phyloP scores from a whole-genome alignment of 2,888 invertebrate species.

The Pycnomerus fuliginosus region DNA sequence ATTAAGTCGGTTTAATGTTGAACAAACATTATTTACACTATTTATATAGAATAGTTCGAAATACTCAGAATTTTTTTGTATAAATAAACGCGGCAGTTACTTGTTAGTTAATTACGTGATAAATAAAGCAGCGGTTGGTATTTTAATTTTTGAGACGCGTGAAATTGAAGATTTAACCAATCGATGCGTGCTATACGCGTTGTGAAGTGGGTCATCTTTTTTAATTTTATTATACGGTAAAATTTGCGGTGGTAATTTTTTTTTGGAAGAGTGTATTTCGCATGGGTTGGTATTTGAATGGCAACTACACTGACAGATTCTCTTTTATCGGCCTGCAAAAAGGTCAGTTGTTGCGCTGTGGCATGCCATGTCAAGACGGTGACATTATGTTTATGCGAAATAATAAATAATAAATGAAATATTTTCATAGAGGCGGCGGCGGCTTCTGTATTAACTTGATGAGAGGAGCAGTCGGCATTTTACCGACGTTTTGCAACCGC shows the following conservation, averaged over 20 bases:
- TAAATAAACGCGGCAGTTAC: too few relatives aligned
- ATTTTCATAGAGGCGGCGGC: conserved; percentile 12
- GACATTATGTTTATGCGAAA: conserved; percentile 12
- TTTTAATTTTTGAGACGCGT: too few relatives aligned
- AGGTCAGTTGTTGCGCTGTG: conserved; percentile 10
- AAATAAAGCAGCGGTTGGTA: too few relatives aligned
- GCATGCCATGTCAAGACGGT: conserved; percentile 2
- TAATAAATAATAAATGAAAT: conserved; percentile 13
- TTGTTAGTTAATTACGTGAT: too few relatives aligned
- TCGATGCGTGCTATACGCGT: too few relatives aligned
- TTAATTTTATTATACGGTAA: too few relatives aligned
- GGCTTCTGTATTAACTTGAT: conserved; percentile 7
- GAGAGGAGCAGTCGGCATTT: conserved; percentile 1
- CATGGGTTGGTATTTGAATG: not conserved
- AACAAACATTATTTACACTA: conserved; percentile 19
- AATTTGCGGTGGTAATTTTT: too few relatives aligned
- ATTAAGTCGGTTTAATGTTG: conserved; percentile 18
- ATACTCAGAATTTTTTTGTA: conserved; percentile 7
- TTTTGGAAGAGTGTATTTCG: too few relatives aligned
- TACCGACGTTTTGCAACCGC: conserved; percentile 7
- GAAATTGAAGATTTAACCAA: too few relatives aligned
- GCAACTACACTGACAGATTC: not conserved
- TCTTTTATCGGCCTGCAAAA: not conserved
- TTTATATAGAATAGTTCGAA: conserved; percentile 10
- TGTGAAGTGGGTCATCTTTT: too few relatives aligned